phyloP scores from a whole-genome alignment of 1,140 invertebrate genomes.

The Monochamus saltuarius region DNA sequence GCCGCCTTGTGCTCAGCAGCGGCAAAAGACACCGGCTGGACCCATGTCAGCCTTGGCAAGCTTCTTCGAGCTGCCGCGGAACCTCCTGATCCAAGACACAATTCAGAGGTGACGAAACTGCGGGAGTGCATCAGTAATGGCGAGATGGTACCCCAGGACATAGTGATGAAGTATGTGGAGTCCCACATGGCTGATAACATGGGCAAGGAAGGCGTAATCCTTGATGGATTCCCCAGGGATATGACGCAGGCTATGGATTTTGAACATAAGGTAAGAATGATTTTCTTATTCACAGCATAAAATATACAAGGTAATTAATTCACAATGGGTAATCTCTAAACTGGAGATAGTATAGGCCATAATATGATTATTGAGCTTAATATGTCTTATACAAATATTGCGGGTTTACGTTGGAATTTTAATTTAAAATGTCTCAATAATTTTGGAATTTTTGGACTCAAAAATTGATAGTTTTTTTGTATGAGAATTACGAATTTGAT shows the following conservation, averaged over 20 bases:
- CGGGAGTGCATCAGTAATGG: conserved; percentile 75
- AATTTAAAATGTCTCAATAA: no score
- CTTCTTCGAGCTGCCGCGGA: conserved; percentile 66
- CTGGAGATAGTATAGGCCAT: no score
- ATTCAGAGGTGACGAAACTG: conserved; percentile 58
- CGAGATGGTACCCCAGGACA: conserved; percentile 73
- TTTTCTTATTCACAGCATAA: background rate
- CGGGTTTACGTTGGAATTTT: no score
- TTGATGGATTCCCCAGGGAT: conserved; percentile 89
- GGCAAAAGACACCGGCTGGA: conserved; percentile 68
- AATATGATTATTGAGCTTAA: no score
- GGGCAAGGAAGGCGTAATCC: conserved; percentile 69
- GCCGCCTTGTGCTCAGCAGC: conserved; percentile 69
- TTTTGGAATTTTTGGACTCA: no score
- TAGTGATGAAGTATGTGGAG: conserved; percentile 68
- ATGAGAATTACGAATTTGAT: no score
- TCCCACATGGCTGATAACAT: conserved; percentile 59
- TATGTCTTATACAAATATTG: no score
- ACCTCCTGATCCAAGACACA: conserved; percentile 55
- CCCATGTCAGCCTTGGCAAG: conserved; percentile 72
- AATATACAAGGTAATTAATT: background rate
- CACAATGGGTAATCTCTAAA: background rate
- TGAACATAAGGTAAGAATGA: conserved; percentile 71
- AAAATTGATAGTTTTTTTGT: no score
- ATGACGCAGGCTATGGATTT: conserved; percentile 81